Percentiles rank a stretch among this genome's conserved stretches.
Evolutionary conservation across 1,140 invertebrate species (phyloP).

Genomic region (Apis laboriosa): DNA sequence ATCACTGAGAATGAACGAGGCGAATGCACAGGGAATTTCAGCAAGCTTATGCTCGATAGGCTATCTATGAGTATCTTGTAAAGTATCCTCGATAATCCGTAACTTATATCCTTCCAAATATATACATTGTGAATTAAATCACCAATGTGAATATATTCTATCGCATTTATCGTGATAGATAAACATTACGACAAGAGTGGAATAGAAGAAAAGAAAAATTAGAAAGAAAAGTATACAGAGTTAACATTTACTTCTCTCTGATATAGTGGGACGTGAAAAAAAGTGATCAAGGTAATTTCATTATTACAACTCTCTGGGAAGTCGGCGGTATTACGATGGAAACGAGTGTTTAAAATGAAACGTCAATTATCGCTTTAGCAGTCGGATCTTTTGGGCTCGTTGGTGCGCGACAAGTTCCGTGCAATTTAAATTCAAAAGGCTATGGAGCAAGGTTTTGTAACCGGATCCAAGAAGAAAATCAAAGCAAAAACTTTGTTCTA

Average conservation of each 20-base stretch:
- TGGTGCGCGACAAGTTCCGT: background rate
- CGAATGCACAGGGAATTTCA: background rate
- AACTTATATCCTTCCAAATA: background rate
- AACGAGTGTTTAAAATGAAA: background rate
- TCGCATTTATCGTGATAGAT: too few relatives aligned
- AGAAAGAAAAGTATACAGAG: too few relatives aligned
- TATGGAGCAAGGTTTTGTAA: background rate
- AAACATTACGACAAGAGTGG: background rate
- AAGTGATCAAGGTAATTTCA: background rate
- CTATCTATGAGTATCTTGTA: background rate
- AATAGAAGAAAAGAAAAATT: too few relatives aligned
- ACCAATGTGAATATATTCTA: background rate
- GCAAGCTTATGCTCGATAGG: constrained; percentile 42
- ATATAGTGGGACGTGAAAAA: background rate
- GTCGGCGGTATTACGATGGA: background rate
- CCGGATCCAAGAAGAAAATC: constrained; percentile 9
- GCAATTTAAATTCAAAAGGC: constrained; percentile 4
- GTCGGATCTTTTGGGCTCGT: background rate
- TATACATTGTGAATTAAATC: background rate
- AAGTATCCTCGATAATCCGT: background rate
- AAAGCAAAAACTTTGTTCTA: constrained; percentile 4
- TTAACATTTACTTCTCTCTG: background rate
- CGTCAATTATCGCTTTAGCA: constrained; percentile 6
- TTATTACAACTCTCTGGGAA: too few relatives aligned
- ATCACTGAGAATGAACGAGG: background rate